Conservation (phyloP, 2,888 invertebrate genomes). For the Elaeidobius kamerunicus region DNA sequence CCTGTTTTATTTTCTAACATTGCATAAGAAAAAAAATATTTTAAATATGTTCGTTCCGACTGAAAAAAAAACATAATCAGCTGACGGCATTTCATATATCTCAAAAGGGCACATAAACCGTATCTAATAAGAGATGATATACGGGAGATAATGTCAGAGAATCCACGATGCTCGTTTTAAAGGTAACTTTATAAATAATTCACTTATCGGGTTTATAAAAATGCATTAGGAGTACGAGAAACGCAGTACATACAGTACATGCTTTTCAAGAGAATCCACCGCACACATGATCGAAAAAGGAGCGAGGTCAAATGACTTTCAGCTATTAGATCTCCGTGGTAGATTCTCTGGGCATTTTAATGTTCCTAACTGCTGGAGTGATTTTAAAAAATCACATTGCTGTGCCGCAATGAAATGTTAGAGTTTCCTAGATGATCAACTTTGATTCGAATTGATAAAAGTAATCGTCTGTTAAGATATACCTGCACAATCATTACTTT, state of each 20-base stretch:
- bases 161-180: constrained; percentile 24
- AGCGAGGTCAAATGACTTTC: constrained; percentile 26
- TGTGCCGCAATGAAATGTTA: no score
- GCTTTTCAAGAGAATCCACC: constrained; percentile 17
- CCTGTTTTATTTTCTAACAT: no score
- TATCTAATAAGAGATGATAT: constrained; percentile 26
- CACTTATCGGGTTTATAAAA: constrained; percentile 29
- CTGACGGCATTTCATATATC: constrained; percentile 23
- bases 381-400: not conserved
- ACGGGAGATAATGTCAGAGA: constrained; percentile 23
- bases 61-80: constrained; percentile 14
- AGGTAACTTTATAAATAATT: constrained; percentile 29
- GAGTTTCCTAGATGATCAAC: no score
- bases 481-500: not conserved
- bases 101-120: constrained; percentile 23
- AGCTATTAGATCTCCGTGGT: constrained; percentile 22
- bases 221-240: constrained; percentile 23
- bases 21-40: constrained; percentile 2
- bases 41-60: not conserved
- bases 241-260: constrained; percentile 15
- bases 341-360: constrained; percentile 16
- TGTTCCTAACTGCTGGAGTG: not conserved
- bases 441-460: no score
- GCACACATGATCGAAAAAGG: constrained; percentile 24
- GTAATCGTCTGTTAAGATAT: no score